Base-by-base conservation (phyloP, 2,797 vertebrate genomes). In the Antrozous pallidus region DNA sequence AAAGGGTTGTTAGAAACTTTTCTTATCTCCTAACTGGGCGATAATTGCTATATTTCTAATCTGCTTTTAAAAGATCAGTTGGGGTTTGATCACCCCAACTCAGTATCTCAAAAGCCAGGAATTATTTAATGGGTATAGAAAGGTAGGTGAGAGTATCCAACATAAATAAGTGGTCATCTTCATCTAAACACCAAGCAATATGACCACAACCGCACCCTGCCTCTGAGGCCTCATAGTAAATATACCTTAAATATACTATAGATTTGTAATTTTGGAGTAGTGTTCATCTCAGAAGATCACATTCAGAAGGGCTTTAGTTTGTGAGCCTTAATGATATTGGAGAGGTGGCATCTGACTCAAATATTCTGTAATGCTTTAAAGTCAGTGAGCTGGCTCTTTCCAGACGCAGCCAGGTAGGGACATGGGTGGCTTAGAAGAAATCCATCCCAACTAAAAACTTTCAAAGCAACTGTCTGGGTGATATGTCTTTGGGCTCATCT, bases 1-100 rank as follows among this genome's bases (percentile, higher is more conserved):
- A 96, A 97, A 97, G 96, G 83, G 97, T 96, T 98, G 93, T 97
- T 97, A 96, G 94, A 95, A 96, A 97, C 97, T 97, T 97, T 97
- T 97, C 61, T 96, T 96, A 96, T 97, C 96, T 97, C 93, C 96
- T 97, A 98, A 95, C 90, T 82, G 84, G 90, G 82, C 69, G 89
- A 97, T 97, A 98, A 98, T 97, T 97, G 88, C 90, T 83, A 40
- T 71, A 82, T 93, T 93, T 95, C 93, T 96, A 91, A 97, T 97
- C 96, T 96, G 63, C 40, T 91, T 94, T 95, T 90, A 42, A 20
- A 89, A 94, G 79, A 70, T 61, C 49, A 63, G 56, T 88, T 97
- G 88, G 95, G 91, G 89, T 93, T 84, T 94, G 96, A 94, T 97
- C 97, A 82, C 33, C n/a, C 33, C 82, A 94, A 95, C 94, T 58